A percentile compares a stretch with the other conserved stretches of the same genome.
These are phyloP conservation scores for Drosophila ogumai DNA, from an alignment of 1,140 invertebrate species.

Conservation along the genomic window DNA sequence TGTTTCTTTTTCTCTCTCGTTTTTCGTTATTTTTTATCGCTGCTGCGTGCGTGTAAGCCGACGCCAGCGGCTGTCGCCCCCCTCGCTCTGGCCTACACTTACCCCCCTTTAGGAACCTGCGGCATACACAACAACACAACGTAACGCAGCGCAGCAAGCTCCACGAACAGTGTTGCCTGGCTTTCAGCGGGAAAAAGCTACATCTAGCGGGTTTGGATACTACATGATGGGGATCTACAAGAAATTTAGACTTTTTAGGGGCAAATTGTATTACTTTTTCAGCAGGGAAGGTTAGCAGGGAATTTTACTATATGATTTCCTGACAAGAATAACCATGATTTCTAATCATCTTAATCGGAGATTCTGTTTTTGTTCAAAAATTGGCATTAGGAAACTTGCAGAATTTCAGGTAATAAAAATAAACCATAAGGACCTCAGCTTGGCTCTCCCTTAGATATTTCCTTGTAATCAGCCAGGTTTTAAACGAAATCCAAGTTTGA, in stretches of 20 bases:
- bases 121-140: conserved; percentile 40
- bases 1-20: conserved; percentile 45
- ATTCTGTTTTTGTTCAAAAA: no score
- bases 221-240: neutral
- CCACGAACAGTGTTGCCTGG: conserved; percentile 25
- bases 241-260: neutral
- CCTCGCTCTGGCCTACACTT: conserved; percentile 20
- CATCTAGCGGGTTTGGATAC: neutral
- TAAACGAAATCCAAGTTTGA: neutral
- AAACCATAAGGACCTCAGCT: neutral
- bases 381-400: no score
- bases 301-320: neutral
- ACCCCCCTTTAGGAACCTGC: conserved; percentile 52
- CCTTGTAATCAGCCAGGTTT: no score
- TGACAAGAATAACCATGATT: no score
- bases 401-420: no score
- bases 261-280: no score
- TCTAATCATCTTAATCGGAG: neutral
- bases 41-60: conserved; percentile 81
- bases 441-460: neutral
- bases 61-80: conserved; percentile 54
- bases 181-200: conserved; percentile 9
- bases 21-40: conserved; percentile 61
- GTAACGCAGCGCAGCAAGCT: conserved; percentile 44
- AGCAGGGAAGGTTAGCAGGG: neutral